Base-by-base conservation (phyloP, 2,888 invertebrate genomes). In the Lasius platythorax region DNA sequence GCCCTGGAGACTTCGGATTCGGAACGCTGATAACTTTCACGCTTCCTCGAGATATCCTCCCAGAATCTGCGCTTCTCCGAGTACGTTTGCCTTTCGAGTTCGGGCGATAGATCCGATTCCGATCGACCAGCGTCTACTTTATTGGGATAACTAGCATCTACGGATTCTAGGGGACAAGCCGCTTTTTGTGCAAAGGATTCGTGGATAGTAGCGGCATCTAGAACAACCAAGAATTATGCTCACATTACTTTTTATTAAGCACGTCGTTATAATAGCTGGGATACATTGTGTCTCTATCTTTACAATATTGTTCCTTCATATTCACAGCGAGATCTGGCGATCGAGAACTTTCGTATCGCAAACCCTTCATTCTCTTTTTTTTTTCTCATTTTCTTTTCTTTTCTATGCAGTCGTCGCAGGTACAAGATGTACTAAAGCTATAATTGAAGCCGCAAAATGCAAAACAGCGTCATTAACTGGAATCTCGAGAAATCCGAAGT, bases 111-210 rank as follows among this genome's bases (percentile, higher is more conserved):
- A 61, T 90, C 90, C 56, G 83, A 76, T 61, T 88, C 88, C 53
- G 28, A 30, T 3, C 89, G 84, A 23, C 50, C 86, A 81, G 74
- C 91, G 87, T 87, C 89, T 92, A 93, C 88, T 92, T 93, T 94
- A 93, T 90, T 93, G 87, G 92, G 92, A 92, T 94, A 94, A 93
- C 94, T 94, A 93, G 94, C 94, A 93, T 94, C 94, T 94, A 94
- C 93, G 84, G 93, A 93, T 94, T 94, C 94, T 94, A 94, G 90
- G 91, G 94, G 92, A 94, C 90, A 93, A 93, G 93, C 92, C 92
- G 93, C 92, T 93, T 94, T 94, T 93, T 94, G 94, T 93, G 93
- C 93, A 92, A 94, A 90, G 93, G 92, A 93, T 92, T 94, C 94
- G 91, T 93, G 93, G 92, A 93, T 93, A 92, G 90, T 93, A 90